Evolutionary conservation across 2,113 vertebrate genomes (phyloP).

Genomic region (Corydoras sp.): DNA sequence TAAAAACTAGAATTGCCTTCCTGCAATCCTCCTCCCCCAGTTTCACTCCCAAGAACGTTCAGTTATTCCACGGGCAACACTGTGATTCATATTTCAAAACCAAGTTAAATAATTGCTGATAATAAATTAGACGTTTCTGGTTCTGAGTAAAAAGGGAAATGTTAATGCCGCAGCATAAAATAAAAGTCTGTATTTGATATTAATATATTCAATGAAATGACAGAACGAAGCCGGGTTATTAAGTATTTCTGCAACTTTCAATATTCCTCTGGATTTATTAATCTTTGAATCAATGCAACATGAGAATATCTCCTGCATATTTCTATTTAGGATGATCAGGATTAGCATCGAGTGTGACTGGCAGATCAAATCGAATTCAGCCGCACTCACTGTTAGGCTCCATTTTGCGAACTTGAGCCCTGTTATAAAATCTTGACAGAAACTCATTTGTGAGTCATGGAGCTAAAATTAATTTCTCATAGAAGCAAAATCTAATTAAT

Average conservation of each 20-base stretch:
- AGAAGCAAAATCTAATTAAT: not conserved
- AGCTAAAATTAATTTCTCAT: conserved; percentile 1
- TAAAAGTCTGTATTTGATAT: conserved; percentile 3
- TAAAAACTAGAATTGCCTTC: no score
- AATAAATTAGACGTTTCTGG: no score
- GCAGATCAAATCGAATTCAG: not conserved
- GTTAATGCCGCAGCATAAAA: no score
- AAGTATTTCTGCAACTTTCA: conserved; percentile 6
- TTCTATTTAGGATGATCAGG: conserved; percentile 3
- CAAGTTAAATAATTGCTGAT: no score
- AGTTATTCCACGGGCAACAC: no score
- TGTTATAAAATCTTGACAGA: not conserved
- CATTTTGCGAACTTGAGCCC: conserved; percentile 11
- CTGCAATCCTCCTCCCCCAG: no score
- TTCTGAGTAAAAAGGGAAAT: no score
- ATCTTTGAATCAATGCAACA: not conserved
- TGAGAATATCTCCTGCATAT: not conserved
- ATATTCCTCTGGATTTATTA: conserved; percentile 1
- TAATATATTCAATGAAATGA: conserved; percentile 25
- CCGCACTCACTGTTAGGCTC: conserved; percentile 7
- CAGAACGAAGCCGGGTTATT: conserved; percentile 25
- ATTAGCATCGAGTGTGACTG: conserved; percentile 19
- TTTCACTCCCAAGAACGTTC: no score
- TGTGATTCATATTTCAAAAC: no score
- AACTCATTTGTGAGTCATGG: not conserved